These are phyloP conservation scores for Drosophila leonis DNA, from an alignment of 2,888 invertebrate genomes.

Conservation along the genomic window DNA sequence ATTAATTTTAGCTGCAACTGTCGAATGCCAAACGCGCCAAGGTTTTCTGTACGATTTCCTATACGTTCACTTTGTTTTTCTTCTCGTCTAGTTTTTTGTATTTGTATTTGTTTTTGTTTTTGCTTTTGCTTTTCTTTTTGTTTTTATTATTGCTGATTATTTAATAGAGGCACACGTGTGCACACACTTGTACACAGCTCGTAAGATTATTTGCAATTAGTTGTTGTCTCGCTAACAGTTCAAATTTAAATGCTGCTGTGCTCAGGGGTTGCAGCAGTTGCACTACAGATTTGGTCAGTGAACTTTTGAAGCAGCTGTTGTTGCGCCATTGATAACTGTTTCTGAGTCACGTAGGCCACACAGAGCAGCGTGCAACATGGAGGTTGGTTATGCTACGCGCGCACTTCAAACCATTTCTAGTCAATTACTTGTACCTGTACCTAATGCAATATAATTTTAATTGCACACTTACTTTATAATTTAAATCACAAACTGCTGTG, in stretches of 20 bases:
- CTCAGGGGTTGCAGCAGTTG: conserved; percentile 59
- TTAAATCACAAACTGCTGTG: conserved; percentile 6
- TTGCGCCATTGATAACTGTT: conserved; percentile 79
- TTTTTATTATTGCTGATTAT: conserved; percentile 38
- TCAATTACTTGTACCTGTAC: neutral
- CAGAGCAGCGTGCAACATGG: conserved; percentile 65
- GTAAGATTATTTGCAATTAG: conserved; percentile 16
- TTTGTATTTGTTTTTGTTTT: conserved; percentile 13
- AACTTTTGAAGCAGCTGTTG: conserved; percentile 65
- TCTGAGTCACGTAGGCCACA: conserved; percentile 81
- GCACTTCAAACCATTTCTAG: conserved; percentile 27
- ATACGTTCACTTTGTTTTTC: conserved; percentile 51
- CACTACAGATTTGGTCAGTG: conserved; percentile 67
- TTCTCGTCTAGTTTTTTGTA: conserved; percentile 15
- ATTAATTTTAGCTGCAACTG: conserved; percentile 35
- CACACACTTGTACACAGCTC: conserved; percentile 16
- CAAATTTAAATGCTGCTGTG: conserved; percentile 44
- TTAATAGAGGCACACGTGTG: conserved; percentile 41
- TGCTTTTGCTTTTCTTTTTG: conserved; percentile 19
- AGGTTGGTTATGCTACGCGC: conserved; percentile 38
- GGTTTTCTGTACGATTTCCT: conserved; percentile 53
- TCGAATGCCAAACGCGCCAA: conserved; percentile 47
- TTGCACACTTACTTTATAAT: neutral
- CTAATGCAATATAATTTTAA: neutral
- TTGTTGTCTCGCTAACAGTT: conserved; percentile 25